Evolutionary conservation across 2,113 vertebrate species (phyloP).

Genomic region (Varanus salvator): DNA sequence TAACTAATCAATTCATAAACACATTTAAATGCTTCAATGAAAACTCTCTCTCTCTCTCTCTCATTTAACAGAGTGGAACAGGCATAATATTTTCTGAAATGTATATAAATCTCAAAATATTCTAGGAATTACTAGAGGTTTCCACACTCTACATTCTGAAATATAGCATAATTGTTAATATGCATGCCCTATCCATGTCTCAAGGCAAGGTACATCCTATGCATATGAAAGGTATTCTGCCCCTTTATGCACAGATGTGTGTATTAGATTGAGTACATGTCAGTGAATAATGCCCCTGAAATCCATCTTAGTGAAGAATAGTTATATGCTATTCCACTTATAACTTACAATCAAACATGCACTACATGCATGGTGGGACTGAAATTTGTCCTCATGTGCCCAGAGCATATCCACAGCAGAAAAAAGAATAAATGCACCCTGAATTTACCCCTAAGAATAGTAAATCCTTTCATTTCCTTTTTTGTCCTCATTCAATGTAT

Average conservation of each 20-base stretch:
- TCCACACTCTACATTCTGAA: constrained; percentile 35
- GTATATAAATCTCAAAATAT: constrained; percentile 50
- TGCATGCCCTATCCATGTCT: background rate
- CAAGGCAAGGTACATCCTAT: background rate
- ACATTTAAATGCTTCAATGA: constrained; percentile 37
- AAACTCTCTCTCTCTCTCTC: constrained; percentile 15
- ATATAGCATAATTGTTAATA: constrained; percentile 39
- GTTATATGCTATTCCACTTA: background rate
- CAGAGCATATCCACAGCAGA: background rate
- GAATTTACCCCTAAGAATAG: background rate
- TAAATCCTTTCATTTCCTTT: constrained; percentile 17
- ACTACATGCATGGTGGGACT: background rate
- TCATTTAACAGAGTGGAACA: constrained; percentile 35
- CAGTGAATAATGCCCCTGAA: background rate
- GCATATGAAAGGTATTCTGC: background rate
- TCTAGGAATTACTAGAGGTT: constrained; percentile 7
- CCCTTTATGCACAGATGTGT: background rate
- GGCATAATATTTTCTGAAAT: constrained; percentile 39
- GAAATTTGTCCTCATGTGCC: background rate
- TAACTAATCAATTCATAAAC: constrained; percentile 18
- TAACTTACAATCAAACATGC: constrained; percentile 1
- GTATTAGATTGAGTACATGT: background rate
- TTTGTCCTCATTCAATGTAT: constrained; percentile 22
- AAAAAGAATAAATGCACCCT: background rate
- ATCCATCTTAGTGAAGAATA: background rate